Conservation (phyloP, 2,113 vertebrate genomes). For the Hemiscyllium ocellatum region DNA sequence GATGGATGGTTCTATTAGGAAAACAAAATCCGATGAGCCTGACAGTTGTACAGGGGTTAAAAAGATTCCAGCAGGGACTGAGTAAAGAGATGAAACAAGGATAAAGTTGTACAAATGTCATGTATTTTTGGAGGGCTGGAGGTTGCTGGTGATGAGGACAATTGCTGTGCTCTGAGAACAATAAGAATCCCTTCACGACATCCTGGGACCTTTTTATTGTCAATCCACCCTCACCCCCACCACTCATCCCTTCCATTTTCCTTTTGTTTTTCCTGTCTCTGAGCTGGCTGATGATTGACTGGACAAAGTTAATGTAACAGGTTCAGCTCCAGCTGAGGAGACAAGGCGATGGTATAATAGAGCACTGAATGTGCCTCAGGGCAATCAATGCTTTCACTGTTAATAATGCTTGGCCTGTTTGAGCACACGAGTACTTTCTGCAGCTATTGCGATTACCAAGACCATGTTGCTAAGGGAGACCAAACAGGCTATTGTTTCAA, state of each 20-base stretch:
- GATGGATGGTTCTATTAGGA: not conserved
- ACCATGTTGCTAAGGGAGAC: conserved; percentile 35
- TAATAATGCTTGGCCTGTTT: conserved; percentile 42
- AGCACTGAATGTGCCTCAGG: conserved; percentile 32
- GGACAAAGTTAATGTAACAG: conserved; percentile 38
- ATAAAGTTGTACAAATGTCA: not conserved
- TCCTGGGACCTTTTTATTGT: not conserved
- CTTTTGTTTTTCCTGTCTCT: not conserved
- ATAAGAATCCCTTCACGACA: not conserved
- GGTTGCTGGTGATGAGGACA: not conserved
- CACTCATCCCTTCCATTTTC: not conserved
- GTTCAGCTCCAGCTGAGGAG: conserved; percentile 38
- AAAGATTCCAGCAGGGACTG: not conserved
- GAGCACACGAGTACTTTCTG: conserved; percentile 39
- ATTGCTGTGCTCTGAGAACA: not conserved
- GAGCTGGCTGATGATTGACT: conserved; percentile 34
- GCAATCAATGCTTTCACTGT: conserved; percentile 40
- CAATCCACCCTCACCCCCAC: not conserved
- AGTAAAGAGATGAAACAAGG: not conserved
- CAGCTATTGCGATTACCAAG: conserved; percentile 38
- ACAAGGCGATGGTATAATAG: conserved; percentile 27
- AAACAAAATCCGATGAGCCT: not conserved
- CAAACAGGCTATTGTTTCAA: conserved; percentile 31
- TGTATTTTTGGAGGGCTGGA: not conserved
- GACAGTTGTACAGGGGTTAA: not conserved